Conservation (phyloP, 2,113 vertebrate genomes). For the Heptranchias perlo region DNA sequence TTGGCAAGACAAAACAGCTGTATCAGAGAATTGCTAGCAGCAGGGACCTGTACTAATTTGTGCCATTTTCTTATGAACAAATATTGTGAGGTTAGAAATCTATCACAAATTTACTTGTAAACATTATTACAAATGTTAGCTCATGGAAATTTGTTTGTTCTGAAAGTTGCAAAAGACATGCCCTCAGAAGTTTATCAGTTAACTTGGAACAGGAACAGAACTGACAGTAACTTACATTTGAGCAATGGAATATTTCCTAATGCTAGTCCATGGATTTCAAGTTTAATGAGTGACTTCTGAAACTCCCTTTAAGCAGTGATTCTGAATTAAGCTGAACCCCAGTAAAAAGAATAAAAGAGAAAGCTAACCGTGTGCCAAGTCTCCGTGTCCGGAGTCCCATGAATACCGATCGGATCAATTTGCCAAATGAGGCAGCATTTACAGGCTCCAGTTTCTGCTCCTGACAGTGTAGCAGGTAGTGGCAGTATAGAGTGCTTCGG, state of each 20-base stretch:
- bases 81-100: background rate
- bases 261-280: background rate
- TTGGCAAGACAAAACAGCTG: background rate
- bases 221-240: background rate
- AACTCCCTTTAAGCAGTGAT: background rate
- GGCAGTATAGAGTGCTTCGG: conserved; percentile 84
- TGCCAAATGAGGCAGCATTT: conserved; percentile 85
- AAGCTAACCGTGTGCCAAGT: conserved; percentile 73
- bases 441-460: conserved; percentile 86
- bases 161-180: background rate
- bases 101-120: background rate
- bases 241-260: background rate
- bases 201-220: background rate
- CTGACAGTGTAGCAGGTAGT: conserved; percentile 87
- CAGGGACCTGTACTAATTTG: too few relatives aligned
- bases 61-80: background rate
- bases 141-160: background rate
- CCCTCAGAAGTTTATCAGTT: background rate
- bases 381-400: conserved; percentile 80
- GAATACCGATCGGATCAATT: conserved; percentile 85
- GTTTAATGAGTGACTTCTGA: background rate
- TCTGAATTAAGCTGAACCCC: background rate
- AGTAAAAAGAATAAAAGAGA: background rate
- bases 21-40: background rate
- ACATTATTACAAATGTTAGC: background rate